phyloP scores from a whole-genome alignment of 2,113 vertebrate genomes.

The Colistium nudipinnis region DNA sequence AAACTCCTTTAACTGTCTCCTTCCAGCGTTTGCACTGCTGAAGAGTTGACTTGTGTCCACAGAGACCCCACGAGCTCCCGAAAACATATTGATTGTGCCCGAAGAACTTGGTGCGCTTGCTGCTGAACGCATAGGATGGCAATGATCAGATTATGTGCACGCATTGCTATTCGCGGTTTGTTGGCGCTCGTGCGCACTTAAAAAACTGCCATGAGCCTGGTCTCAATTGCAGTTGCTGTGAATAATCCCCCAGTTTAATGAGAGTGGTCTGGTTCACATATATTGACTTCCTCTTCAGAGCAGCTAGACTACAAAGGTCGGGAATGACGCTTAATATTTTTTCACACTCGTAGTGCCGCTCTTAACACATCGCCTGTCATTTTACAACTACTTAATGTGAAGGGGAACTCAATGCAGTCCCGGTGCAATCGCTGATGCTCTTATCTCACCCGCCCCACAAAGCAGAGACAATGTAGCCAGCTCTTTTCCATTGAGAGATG shows the following conservation, averaged over 20 bases:
- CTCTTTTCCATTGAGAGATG: background rate
- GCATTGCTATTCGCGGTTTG: background rate
- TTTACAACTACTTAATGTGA: too few species aligned
- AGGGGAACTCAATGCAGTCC: background rate
- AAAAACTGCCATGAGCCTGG: background rate
- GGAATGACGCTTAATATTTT: background rate
- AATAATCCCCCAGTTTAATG: background rate
- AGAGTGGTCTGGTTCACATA: background rate
- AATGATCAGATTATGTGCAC: background rate
- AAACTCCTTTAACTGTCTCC: slow-evolving; percentile 1
- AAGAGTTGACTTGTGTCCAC: background rate
- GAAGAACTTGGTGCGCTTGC: background rate
- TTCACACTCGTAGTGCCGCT: background rate
- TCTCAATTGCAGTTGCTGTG: background rate
- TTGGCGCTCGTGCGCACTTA: background rate
- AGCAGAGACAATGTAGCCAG: background rate
- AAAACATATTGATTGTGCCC: background rate
- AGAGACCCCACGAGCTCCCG: too few species aligned
- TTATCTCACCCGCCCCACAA: background rate
- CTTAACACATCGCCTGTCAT: background rate
- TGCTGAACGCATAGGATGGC: background rate
- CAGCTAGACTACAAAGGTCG: background rate
- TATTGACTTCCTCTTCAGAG: background rate
- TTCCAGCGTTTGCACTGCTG: background rate
- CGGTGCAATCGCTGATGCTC: background rate